Conservation (phyloP, 2,797 vertebrate genomes). For the Parotocinclus haroldoi region DNA sequence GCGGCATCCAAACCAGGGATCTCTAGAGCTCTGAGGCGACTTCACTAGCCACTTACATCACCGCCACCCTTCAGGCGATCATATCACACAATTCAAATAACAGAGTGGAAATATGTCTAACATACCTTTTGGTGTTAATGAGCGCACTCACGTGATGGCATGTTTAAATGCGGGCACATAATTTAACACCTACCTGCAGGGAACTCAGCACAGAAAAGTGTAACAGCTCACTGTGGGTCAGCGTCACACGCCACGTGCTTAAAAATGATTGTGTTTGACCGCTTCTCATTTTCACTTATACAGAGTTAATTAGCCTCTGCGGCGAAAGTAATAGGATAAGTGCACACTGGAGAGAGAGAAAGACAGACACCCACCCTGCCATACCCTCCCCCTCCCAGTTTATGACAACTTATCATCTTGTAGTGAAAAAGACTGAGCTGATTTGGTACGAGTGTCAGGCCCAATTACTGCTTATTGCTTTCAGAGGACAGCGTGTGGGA, state of each 20-base stretch:
- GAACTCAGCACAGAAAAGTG: conserved; percentile 24
- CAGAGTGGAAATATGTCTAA: conserved; percentile 1
- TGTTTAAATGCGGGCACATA: conserved; percentile 40
- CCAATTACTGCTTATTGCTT: conserved; percentile 54
- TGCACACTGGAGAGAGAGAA: conserved; percentile 12
- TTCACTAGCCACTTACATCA: too few relatives aligned
- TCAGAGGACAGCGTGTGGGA: conserved; percentile 43
- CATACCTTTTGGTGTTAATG: conserved; percentile 34
- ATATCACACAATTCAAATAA: too few relatives aligned
- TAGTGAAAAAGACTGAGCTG: conserved; percentile 43
- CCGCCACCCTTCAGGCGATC: too few relatives aligned
- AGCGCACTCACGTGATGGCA: conserved; percentile 33
- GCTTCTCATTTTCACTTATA: conserved; percentile 50
- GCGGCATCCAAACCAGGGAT: too few relatives aligned
- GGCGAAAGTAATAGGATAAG: conserved; percentile 42
- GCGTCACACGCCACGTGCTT: conserved; percentile 22
- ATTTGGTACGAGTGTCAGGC: conserved; percentile 50
- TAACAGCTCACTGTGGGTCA: conserved; percentile 14
- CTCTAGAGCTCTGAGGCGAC: too few relatives aligned
- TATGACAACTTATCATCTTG: conserved; percentile 32
- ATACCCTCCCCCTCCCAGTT: background rate
- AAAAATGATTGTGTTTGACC: conserved; percentile 32
- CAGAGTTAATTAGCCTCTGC: conserved; percentile 46
- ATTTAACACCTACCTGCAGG: conserved; percentile 34
- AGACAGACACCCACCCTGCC: background rate